Conservation (phyloP, 2,113 vertebrate species). For the Cettia cetti region DNA sequence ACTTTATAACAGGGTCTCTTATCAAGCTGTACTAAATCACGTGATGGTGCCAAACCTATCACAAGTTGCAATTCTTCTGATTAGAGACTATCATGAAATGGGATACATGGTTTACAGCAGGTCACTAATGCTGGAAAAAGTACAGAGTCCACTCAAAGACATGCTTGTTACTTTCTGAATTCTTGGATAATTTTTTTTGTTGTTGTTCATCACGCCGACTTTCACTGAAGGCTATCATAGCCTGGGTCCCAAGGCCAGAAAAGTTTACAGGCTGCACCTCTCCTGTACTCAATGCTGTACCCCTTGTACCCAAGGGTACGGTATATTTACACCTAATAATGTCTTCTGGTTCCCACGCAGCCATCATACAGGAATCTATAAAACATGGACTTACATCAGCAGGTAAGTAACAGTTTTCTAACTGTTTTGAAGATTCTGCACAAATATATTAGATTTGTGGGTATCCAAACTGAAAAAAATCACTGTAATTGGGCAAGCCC, state of each 20-base stretch:
- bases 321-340: constrained; percentile 66
- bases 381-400: constrained; percentile 67
- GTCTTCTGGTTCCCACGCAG: constrained; percentile 71
- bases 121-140: constrained; percentile 76
- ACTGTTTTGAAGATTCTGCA: background rate
- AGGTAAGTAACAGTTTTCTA: constrained; percentile 73
- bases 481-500: background rate
- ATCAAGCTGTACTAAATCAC: constrained; percentile 73
- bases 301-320: constrained; percentile 52
- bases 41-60: constrained; percentile 76
- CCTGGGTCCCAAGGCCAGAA: constrained; percentile 60
- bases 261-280: constrained; percentile 67
- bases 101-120: constrained; percentile 76
- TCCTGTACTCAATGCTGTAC: constrained; percentile 67
- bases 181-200: constrained; percentile 67
- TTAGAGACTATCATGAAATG: constrained; percentile 77
- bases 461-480: background rate
- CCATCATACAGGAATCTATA: constrained; percentile 65
- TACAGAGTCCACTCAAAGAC: constrained; percentile 75
- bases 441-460: background rate
- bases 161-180: constrained; percentile 72
- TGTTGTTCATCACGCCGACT: constrained; percentile 64
- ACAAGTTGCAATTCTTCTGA: constrained; percentile 72
- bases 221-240: constrained; percentile 69
- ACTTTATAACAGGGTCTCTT: constrained; percentile 92